Conservation (phyloP, 2,888 invertebrate genomes). For the Sycophila texana region DNA sequence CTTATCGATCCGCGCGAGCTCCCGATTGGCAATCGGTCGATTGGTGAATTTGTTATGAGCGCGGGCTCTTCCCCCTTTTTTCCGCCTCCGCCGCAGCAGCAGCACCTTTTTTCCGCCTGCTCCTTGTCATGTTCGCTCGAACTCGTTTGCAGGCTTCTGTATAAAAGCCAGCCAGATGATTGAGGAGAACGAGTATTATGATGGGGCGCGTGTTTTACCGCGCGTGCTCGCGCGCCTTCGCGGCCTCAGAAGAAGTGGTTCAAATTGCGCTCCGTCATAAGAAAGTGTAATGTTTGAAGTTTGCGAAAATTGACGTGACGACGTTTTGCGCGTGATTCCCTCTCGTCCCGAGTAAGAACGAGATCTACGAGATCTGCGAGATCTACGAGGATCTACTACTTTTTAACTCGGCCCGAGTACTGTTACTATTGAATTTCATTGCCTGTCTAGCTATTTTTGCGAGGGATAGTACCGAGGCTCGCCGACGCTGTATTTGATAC, state of each 20-base stretch:
- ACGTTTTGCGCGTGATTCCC: constrained; percentile 24
- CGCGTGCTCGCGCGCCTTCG: background rate
- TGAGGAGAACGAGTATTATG: constrained; percentile 51
- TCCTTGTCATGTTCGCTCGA: constrained; percentile 23
- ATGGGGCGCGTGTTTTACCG: constrained; percentile 43
- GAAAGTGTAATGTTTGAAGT: constrained; percentile 55
- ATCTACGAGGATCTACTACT: constrained; percentile 6
- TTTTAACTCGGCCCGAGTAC: constrained; percentile 41
- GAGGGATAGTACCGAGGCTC: background rate
- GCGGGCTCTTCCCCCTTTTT: constrained; percentile 1
- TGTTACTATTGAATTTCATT: constrained; percentile 52
- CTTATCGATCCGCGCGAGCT: constrained; percentile 41
- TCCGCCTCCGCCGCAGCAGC: background rate
- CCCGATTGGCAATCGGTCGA: constrained; percentile 36
- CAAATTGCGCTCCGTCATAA: constrained; percentile 45
- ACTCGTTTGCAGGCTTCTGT: background rate
- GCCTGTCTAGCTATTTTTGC: constrained; percentile 44
- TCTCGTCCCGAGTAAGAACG: constrained; percentile 20
- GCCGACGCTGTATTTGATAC: constrained; percentile 19
- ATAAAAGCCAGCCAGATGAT: constrained; percentile 29
- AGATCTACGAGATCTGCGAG: constrained; percentile 37
- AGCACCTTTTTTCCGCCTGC: background rate
- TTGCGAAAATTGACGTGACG: constrained; percentile 53
- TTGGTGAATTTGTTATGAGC: constrained; percentile 49
- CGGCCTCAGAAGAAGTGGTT: constrained; percentile 45